phyloP scores from a whole-genome alignment of 2,797 vertebrate species.

The Paedocypris micromegethes region DNA sequence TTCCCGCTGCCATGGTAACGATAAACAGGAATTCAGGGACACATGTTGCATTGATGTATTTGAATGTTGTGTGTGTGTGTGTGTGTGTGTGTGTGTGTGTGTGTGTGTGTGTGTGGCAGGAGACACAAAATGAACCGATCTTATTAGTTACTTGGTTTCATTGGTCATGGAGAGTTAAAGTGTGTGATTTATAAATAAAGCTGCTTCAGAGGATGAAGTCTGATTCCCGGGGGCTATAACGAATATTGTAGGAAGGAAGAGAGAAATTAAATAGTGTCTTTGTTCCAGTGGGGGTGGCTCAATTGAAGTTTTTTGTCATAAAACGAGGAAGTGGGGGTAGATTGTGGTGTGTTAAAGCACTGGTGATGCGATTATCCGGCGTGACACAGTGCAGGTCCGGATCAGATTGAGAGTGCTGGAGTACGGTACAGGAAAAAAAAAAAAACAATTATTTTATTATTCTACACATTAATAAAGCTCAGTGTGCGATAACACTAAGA shows the following conservation, averaged over 20 bases:
- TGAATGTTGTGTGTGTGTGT: constrained; percentile 4
- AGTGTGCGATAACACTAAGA: too few species aligned
- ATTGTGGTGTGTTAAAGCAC: constrained; percentile 9
- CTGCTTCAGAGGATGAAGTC: neutral
- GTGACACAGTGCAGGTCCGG: constrained; percentile 15
- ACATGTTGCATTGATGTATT: neutral
- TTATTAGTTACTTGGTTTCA: neutral
- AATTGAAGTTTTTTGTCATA: constrained; percentile 14
- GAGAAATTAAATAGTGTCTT: constrained; percentile 24
- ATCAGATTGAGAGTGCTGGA: neutral
- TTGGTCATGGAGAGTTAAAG: neutral
- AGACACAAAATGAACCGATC: constrained; percentile 12
- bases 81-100: neutral
- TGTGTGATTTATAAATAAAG: constrained; percentile 1
- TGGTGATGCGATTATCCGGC: constrained; percentile 17
- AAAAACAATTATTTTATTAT: too few species aligned
- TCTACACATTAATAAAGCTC: too few species aligned
- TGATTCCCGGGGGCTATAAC: neutral
- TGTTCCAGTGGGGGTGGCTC: neutral
- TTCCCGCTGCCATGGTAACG: constrained; percentile 39
- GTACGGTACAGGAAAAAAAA: too few species aligned
- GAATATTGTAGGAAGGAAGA: constrained; percentile 8
- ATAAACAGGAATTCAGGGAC: constrained; percentile 30
- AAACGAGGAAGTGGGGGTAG: constrained; percentile 35
- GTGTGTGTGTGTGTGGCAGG: neutral